Evolutionary conservation across 2,888 invertebrate genomes (phyloP).

Genomic region (Scotopteryx bipunctaria): DNA sequence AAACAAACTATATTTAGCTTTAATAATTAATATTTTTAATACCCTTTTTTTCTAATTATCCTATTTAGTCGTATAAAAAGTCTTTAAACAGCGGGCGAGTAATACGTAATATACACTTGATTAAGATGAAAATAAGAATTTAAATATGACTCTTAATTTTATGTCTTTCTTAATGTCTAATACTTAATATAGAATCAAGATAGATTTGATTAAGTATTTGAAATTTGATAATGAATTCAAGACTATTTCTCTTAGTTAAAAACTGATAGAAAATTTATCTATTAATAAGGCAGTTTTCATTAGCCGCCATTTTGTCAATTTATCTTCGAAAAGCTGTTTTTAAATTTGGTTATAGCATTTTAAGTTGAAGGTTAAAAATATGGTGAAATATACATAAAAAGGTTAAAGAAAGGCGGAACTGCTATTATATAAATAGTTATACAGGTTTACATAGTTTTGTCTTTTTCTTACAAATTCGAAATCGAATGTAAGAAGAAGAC

Average conservation of each 20-base stretch:
- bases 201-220: not conserved
- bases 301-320: not conserved
- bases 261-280: not conserved
- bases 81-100: not conserved
- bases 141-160: not conserved
- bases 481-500: too few species aligned
- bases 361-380: too few species aligned
- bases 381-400: too few species aligned
- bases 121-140: not conserved
- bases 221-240: not conserved
- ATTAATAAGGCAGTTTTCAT: not conserved
- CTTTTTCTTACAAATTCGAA: too few species aligned
- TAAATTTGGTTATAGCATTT: too few species aligned
- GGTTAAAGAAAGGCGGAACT: too few species aligned
- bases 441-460: too few species aligned
- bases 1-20: too few species aligned
- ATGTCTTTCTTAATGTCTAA: conserved; percentile 3
- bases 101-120: not conserved
- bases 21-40: too few species aligned
- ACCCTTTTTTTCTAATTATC: too few species aligned
- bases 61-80: not conserved
- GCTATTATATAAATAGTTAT: not conserved
- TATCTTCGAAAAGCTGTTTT: not conserved
- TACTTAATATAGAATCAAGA: not conserved
- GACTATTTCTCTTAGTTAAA: not conserved